Evolutionary conservation across 2,797 vertebrate species (phyloP).

Genomic region (Gymnothorax javanicus): DNA sequence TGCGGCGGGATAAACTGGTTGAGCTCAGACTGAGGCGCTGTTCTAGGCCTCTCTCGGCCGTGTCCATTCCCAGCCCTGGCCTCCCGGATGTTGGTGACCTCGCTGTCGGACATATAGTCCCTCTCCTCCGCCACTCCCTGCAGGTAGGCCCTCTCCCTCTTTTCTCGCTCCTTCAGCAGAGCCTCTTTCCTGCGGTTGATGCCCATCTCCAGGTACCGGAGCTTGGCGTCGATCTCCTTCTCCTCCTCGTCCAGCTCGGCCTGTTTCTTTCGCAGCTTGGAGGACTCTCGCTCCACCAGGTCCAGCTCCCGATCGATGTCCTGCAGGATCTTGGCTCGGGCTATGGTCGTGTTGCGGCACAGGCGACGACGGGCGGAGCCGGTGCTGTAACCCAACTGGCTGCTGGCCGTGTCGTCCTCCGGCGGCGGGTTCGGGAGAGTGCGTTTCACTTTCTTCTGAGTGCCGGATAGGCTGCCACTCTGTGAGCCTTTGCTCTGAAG

Average conservation of each 20-base stretch:
- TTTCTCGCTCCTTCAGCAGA: conserved; percentile 92
- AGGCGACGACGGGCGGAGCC: conserved; percentile 92
- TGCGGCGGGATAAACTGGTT: conserved; percentile 92
- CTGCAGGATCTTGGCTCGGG: conserved; percentile 96
- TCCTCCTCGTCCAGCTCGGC: conserved; percentile 98
- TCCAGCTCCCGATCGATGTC: conserved; percentile 97
- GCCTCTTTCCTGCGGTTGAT: conserved; percentile 97
- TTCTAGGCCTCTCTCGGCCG: conserved; percentile 89
- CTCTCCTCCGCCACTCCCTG: conserved; percentile 98
- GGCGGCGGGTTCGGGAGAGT: conserved; percentile 97
- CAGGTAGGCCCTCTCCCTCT: conserved; percentile 94
- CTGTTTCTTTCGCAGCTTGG: conserved; percentile 96
- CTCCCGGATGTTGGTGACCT: conserved; percentile 92
- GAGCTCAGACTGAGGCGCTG: conserved; percentile 92
- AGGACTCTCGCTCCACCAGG: conserved; percentile 95
- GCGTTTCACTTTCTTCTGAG: conserved; percentile 96
- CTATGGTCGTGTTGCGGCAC: conserved; percentile 95
- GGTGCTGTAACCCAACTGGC: conserved; percentile 80
- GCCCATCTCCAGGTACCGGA: conserved; percentile 97
- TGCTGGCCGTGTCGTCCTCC: conserved; percentile 82
- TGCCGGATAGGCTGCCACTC: conserved; percentile 79
- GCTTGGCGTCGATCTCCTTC: conserved; percentile 98
- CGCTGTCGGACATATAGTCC: conserved; percentile 99
- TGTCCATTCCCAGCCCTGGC: conserved; percentile 80
- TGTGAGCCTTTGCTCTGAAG: conserved; percentile 83